Conservation (phyloP, 2,113 vertebrate species). For the Vulpes lagopus region DNA sequence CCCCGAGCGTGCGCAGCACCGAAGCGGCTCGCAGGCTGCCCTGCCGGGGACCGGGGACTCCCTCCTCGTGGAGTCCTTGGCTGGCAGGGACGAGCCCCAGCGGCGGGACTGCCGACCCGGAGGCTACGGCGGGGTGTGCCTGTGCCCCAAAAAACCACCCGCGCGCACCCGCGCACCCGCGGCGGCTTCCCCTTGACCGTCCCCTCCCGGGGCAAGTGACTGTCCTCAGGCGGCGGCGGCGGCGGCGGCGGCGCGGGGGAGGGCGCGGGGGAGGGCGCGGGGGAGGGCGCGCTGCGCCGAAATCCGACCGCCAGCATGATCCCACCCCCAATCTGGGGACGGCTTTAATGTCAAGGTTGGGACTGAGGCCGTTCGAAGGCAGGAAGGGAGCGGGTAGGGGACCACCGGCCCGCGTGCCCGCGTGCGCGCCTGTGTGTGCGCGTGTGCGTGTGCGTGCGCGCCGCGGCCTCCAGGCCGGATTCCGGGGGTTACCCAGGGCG, state of each 20-base stretch:
- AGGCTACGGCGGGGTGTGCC: slow-evolving; percentile 57
- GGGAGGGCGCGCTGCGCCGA: background rate
- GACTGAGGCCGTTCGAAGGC: background rate
- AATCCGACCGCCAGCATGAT: background rate
- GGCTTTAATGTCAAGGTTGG: slow-evolving; percentile 22
- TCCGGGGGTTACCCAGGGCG: background rate
- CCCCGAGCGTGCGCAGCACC: background rate
- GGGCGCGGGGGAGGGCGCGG: background rate
- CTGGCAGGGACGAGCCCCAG: background rate
- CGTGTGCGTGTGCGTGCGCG: background rate
- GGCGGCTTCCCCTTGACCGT: background rate
- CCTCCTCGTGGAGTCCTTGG: slow-evolving; percentile 43
- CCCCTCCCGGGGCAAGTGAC: background rate
- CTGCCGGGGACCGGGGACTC: slow-evolving; percentile 63
- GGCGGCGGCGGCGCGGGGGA: background rate
- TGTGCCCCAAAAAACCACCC: slow-evolving; percentile 54
- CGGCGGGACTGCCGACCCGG: slow-evolving; percentile 65
- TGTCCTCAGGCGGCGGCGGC: background rate
- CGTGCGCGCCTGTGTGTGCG: too few relatives aligned
- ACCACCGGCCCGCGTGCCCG: too few relatives aligned
- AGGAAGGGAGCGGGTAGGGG: background rate
- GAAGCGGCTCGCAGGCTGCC: background rate
- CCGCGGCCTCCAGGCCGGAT: background rate
- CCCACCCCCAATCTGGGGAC: slow-evolving; percentile 68
- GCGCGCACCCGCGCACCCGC: background rate